phyloP scores from a whole-genome alignment of 2,797 vertebrate species.

The Acanthurus lineatus region DNA sequence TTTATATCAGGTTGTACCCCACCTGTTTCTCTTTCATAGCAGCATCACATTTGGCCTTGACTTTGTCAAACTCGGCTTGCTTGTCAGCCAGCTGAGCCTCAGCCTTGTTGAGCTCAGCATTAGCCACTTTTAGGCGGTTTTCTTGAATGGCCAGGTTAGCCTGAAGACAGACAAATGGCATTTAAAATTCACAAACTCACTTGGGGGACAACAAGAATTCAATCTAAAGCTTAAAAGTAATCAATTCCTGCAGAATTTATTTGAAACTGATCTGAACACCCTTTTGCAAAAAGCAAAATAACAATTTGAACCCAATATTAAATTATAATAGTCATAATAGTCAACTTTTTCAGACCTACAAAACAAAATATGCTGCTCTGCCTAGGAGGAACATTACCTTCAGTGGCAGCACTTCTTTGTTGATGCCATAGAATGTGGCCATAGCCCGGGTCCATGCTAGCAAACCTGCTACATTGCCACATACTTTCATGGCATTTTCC shows the following conservation, averaged over 20 bases:
- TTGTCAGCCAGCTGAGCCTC: conserved; percentile 89
- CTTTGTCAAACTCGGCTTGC: conserved; percentile 90
- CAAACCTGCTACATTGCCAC: conserved; percentile 93
- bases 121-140: conserved; percentile 80
- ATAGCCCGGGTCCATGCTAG: conserved; percentile 95
- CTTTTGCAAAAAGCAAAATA: background rate
- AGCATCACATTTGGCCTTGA: conserved; percentile 90
- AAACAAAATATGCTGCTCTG: background rate
- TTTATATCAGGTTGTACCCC: background rate
- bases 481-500: conserved; percentile 91
- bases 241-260: background rate
- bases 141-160: conserved; percentile 65
- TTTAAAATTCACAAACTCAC: conserved; percentile 5
- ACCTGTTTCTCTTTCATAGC: conserved; percentile 93
- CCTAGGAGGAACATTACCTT: conserved; percentile 83
- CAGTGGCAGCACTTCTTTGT: conserved; percentile 94
- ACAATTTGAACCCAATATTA: background rate
- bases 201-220: background rate
- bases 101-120: conserved; percentile 87
- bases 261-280: background rate
- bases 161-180: conserved; percentile 44
- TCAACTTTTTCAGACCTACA: background rate
- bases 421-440: conserved; percentile 91
- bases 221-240: background rate
- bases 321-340: background rate